Base-by-base conservation (phyloP, 1,140 invertebrate genomes). In the Tetranychus cinnabarinus region DNA sequence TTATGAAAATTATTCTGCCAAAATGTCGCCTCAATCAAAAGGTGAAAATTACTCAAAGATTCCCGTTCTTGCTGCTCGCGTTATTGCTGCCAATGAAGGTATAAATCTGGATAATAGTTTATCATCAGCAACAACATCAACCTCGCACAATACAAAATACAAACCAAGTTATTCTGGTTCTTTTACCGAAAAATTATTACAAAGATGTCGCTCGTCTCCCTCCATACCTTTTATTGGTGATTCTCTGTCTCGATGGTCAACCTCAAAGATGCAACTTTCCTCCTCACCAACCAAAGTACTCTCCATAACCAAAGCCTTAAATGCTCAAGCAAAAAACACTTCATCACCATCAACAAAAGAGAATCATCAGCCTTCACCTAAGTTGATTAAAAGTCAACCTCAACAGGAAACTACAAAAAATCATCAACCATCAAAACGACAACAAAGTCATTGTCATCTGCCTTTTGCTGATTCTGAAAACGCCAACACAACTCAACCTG, bases 141-240 rank as follows among this genome's bases (percentile, higher is more conserved):
- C n/a, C 50, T 54, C 34, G 50, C 7, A 5, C 50, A 5, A 23
- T 54, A 23, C 50, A 7, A 34, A 23, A 31, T 39, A 57, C 56
- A 39, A 33, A 31, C 35, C 56, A 36, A n/a, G 35, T 39, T 59
- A 59, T 48, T 59, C 58, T 7, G 58, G 58, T n/a, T 46, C 42
- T 12, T 59, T 59, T 31, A 59, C 58, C n/a, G 58, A 59, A 31
- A 59, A 59, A 48, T 35, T 59, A 39, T 48, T 59, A 37, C 37
- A 46, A n/a, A 8, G 58, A 33, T 59, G 58, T 59, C 46, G 58
- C 5, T 59, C 58, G 46, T 35, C 58, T 2, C 58, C 58, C 12
- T 23, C 58, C 15, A 45, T 59, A 34, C 36, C 46, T 23, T 8
- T 13, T 8, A n/a, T 52, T 7, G 50, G 50, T 6, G 50, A 52